Percentiles rank a stretch among this genome's conserved stretches.
Conservation (phyloP, 2,113 vertebrate species). For the Haemorhous mexicanus region DNA sequence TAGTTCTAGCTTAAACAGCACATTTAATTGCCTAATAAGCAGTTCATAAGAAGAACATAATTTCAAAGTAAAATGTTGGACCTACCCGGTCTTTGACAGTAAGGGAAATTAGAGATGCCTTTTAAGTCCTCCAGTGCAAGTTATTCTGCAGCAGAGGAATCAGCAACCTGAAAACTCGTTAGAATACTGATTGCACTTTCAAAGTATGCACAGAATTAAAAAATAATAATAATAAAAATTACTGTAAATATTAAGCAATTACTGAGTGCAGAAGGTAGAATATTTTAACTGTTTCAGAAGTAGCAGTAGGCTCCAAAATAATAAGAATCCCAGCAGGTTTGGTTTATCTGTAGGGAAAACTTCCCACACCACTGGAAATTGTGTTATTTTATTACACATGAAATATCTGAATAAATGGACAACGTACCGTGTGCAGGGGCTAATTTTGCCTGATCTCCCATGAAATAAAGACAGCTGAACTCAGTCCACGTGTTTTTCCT, state of each 20-base stretch:
- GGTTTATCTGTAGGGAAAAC: not conserved
- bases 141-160: not conserved
- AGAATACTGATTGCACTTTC: constrained; percentile 16
- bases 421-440: not conserved
- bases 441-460: not conserved
- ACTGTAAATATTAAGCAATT: not conserved
- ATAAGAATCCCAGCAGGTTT: not conserved
- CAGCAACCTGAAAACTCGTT: not conserved
- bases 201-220: not conserved
- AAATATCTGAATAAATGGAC: not conserved
- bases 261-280: not conserved
- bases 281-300: not conserved
- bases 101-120: constrained; percentile 49
- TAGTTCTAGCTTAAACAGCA: constrained; percentile 56
- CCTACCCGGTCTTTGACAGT: constrained; percentile 41
- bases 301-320: not conserved
- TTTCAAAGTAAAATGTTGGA: constrained; percentile 65
- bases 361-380: accelerated
- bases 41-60: constrained; percentile 59
- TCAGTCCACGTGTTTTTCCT: not conserved
- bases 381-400: not conserved
- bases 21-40: constrained; percentile 64
- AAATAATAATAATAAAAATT: not conserved
- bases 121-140: constrained; percentile 36
- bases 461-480: not conserved